Base-by-base conservation (phyloP, 2,797 vertebrate species). In the Alcedo quadribrachys region DNA sequence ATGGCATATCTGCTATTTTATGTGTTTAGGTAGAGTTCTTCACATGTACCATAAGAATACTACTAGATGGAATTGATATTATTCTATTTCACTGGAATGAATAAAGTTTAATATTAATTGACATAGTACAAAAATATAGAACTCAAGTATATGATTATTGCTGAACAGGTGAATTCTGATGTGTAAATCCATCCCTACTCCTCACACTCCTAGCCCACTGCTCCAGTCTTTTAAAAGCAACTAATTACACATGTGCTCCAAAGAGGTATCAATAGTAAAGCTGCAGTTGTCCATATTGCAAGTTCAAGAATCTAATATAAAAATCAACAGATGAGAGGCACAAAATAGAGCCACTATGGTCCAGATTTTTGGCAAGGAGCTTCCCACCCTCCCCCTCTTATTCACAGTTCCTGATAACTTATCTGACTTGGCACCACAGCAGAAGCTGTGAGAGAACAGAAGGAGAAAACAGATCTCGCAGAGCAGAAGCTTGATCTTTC, bases 151-250 rank as follows among this genome's bases (percentile, higher is more conserved):
- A 55, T 15, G 4, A 45, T 46, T 92, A 57, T 4, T 6, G 3
- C 14, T 74, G 45, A 82, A 80, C 12, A 73, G 17, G 18, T 77
- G 24, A 76, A 76, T 88, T 81, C 11, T 32, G 17, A 22, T 42
- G 27, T n/a, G 13, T n/a, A 80, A 75, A 68, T 3, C 1, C 8
- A 69, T 0, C 7, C 6, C 4, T 4, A 35, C 9, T 32, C 60
- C 9, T 46, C 28, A 43, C 2, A 2, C 20, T 5, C 3, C 8
- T 9, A 37, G 5, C 2, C 16, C 0, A 3, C 7, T 40, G 13
- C 0, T 2, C 2, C 6, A 2, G 6, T 8, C 22, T 3, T 4
- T 3, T 11, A 14, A 37, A 27, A 28, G 11, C 7, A 30, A 43
- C 10, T 10, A 28, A 42, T 7, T 12, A 51, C 9, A 19, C 10